Evolutionary conservation across 2,888 invertebrate species (phyloP), one percentile per base, ranked within the genome.

Genomic region (Parnassius glacialis): DNA sequence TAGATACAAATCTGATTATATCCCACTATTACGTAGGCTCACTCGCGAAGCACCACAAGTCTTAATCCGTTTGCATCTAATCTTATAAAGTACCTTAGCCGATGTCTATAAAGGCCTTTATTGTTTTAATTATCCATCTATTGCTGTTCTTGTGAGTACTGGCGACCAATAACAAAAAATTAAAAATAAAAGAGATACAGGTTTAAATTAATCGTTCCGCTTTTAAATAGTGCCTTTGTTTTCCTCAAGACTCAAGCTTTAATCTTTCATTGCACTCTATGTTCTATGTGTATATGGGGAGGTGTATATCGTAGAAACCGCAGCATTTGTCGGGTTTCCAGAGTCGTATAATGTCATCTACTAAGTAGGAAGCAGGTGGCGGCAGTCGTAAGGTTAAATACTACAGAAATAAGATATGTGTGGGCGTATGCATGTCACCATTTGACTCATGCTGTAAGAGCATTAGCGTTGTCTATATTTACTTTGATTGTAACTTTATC

Each of bases 331-430:
- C 70, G 69, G 92, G 91, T 81, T 92, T 92, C 92, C 68, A 80
- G 79, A 92, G 84, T 87, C 86, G 88, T 87, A 85, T 71, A 70
- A 83, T 84, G 80, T 80, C 77, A 78, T 82, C 81, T 74, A 76
- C 78, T 81, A 85, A 87, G 89, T 88, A 83, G 90, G 89, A 89
- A 90, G 83, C 83, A 80, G 81, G 80, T 74, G 80, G 76, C 67
- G 72, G 83, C 87, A 86, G 84, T 85, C 86, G 84, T 90, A 88
- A 91, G 92, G 92, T 92, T 92, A 92, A 92, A 90, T 81, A 85
- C 84, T 87, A 83, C 76, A 90, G 92, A 90, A 92, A 92, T 85
- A 87, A 92, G 92, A 92, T 92, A 92, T 87, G 80, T 79, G 81
- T 79, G 80, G 80, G 79, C 74, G 76, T 78, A 75, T 76, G 75